Evolutionary conservation across 92 coral and sea anemone genomes (phyloP).

Genomic region (Actinostola sp.): DNA sequence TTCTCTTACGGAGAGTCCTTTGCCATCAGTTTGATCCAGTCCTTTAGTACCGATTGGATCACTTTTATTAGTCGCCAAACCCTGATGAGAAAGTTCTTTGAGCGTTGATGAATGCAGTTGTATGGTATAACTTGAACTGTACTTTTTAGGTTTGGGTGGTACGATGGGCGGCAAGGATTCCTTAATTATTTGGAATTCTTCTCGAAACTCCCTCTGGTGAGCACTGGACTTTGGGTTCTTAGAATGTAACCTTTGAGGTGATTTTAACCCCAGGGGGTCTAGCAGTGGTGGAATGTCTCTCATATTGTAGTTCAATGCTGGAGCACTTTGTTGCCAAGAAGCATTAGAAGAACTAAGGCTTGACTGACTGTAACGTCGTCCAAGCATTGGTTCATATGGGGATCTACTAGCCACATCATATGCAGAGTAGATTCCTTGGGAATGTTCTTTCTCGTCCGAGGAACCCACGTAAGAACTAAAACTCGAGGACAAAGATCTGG

Average conservation of each 20-base stretch:
- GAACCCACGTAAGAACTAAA: slow-evolving; percentile 82
- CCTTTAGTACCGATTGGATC: background rate
- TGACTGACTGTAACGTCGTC: slow-evolving; percentile 79
- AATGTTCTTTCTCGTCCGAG: slow-evolving; percentile 73
- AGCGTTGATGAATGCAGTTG: slow-evolving; percentile 14
- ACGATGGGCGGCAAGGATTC: slow-evolving; percentile 33
- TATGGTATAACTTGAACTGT: slow-evolving; percentile 40
- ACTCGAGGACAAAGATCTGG: slow-evolving; percentile 80
- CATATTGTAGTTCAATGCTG: slow-evolving; percentile 41
- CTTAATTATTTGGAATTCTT: slow-evolving; percentile 21
- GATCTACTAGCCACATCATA: slow-evolving; percentile 83
- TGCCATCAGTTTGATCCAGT: slow-evolving; percentile 24
- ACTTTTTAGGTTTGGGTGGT: slow-evolving; percentile 27
- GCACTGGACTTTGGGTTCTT: background rate
- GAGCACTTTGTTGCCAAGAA: slow-evolving; percentile 72
- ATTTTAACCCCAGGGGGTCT: slow-evolving; percentile 39
- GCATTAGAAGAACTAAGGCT: slow-evolving; percentile 88
- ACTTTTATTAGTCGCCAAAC: background rate
- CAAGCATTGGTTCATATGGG: slow-evolving; percentile 62
- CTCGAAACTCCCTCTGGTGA: background rate
- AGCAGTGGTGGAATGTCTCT: slow-evolving; percentile 39
- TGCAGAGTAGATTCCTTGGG: slow-evolving; percentile 85
- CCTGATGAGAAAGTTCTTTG: background rate
- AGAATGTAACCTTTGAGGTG: background rate
- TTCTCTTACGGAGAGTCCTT: slow-evolving; percentile 62